Conservation (phyloP, 2,888 invertebrate species). For the Dryobota labecula region DNA sequence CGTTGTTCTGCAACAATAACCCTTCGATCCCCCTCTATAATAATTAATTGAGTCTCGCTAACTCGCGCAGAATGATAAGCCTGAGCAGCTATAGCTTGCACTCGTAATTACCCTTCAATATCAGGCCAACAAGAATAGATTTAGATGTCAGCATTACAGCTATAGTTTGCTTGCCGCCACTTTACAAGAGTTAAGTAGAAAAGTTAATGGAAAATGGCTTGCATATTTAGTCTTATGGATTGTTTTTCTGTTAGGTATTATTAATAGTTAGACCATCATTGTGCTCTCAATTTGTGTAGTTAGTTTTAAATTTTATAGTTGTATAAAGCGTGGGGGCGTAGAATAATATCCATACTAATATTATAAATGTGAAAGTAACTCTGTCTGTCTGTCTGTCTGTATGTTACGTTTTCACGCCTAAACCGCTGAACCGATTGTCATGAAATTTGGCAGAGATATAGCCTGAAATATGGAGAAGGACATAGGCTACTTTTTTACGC, state of each 20-base stretch:
- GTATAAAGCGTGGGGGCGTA: no score
- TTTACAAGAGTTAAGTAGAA: constrained; percentile 1
- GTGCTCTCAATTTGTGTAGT: background rate
- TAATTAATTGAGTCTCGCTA: constrained; percentile 34
- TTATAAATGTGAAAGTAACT: no score
- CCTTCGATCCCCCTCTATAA: constrained; percentile 19
- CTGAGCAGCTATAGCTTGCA: constrained; percentile 26
- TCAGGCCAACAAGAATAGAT: constrained; percentile 30
- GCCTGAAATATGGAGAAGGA: no score
- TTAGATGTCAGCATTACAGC: constrained; percentile 13
- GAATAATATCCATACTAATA: no score
- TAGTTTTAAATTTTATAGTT: background rate
- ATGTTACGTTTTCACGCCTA: no score
- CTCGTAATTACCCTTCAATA: constrained; percentile 53
- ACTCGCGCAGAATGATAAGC: constrained; percentile 28
- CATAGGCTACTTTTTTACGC: no score
- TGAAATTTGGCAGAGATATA: no score
- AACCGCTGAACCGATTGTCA: no score
- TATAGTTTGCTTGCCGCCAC: constrained; percentile 6
- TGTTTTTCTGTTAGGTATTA: background rate
- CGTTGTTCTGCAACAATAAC: constrained; percentile 16
- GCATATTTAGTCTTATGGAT: background rate
- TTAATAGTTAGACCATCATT: background rate
- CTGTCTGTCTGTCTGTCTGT: no score
- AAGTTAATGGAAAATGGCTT: background rate